Conservation (phyloP, 2,797 vertebrate species). For the Bufotes viridis region DNA sequence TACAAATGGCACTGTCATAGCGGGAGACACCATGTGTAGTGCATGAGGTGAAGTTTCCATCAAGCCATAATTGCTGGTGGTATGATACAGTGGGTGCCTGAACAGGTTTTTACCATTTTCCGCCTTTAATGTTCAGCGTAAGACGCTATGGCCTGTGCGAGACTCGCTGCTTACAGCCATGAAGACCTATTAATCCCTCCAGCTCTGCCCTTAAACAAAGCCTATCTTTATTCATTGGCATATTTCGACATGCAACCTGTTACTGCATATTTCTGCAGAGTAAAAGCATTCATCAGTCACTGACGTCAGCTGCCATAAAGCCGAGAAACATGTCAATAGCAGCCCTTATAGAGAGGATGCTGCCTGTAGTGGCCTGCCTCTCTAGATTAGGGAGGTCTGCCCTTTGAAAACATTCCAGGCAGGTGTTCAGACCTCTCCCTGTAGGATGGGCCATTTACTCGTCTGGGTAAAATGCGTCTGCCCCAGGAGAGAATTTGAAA, state of each 20-base stretch:
- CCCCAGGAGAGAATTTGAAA: constrained; percentile 27
- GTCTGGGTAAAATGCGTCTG: constrained; percentile 16
- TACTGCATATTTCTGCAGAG: constrained; percentile 25
- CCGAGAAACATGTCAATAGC: constrained; percentile 61
- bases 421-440: constrained; percentile 64
- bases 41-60: background rate
- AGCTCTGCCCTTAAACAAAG: constrained; percentile 15
- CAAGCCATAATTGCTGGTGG: background rate
- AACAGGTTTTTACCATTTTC: background rate
- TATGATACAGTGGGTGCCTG: background rate
- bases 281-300: constrained; percentile 45
- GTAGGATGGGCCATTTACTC: constrained; percentile 25
- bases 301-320: constrained; percentile 58
- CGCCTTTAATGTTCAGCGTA: constrained; percentile 1
- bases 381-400: constrained; percentile 63
- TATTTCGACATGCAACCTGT: constrained; percentile 42
- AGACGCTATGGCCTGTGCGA: background rate
- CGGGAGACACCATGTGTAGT: background rate
- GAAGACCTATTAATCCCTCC: constrained; percentile 31
- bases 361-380: constrained; percentile 62
- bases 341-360: constrained; percentile 65
- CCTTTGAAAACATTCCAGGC: constrained; percentile 59
- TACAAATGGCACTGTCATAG: background rate
- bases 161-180: constrained; percentile 18
- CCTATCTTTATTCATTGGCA: constrained; percentile 32